Percentiles rank a stretch among this genome's conserved stretches.
phyloP scores from a whole-genome alignment of 2,888 invertebrate genomes.

The Eristalis arbustorum region DNA sequence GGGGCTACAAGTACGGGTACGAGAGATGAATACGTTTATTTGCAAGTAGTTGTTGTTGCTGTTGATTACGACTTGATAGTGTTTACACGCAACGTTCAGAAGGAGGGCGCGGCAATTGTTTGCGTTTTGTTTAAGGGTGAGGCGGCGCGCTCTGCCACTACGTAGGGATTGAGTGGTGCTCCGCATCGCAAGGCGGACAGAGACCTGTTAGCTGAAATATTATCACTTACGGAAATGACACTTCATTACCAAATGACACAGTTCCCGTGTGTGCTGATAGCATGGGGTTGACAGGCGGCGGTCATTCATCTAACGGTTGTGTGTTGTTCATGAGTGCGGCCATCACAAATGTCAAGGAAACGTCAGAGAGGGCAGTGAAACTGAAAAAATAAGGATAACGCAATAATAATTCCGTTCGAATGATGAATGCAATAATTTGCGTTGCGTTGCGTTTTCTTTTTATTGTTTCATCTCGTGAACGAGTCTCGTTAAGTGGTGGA shows the following conservation, averaged over 20 bases:
- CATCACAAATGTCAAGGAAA: background rate
- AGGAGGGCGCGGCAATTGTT: conserved; percentile 39
- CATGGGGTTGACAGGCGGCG: background rate
- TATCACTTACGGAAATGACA: conserved; percentile 20
- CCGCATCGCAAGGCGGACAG: background rate
- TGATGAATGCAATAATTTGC: conserved; percentile 10
- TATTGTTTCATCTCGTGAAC: background rate
- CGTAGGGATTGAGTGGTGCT: background rate
- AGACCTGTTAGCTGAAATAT: background rate
- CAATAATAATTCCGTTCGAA: background rate
- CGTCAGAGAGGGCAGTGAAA: background rate
- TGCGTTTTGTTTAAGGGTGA: conserved; percentile 16
- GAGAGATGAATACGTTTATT: conserved; percentile 47
- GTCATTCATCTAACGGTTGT: background rate
- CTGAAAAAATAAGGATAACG: background rate
- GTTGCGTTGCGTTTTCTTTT: background rate
- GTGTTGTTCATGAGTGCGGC: background rate
- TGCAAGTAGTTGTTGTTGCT: conserved; percentile 20
- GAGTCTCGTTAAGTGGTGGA: conserved; percentile 21
- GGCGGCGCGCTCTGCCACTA: background rate
- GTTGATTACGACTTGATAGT: conserved; percentile 27
- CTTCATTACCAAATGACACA: background rate
- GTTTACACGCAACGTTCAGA: conserved; percentile 38
- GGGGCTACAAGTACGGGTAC: conserved; percentile 10
- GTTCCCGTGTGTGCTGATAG: background rate